Base-by-base conservation (phyloP, 2,888 invertebrate genomes). In the Petrolisthes cinctipes region DNA sequence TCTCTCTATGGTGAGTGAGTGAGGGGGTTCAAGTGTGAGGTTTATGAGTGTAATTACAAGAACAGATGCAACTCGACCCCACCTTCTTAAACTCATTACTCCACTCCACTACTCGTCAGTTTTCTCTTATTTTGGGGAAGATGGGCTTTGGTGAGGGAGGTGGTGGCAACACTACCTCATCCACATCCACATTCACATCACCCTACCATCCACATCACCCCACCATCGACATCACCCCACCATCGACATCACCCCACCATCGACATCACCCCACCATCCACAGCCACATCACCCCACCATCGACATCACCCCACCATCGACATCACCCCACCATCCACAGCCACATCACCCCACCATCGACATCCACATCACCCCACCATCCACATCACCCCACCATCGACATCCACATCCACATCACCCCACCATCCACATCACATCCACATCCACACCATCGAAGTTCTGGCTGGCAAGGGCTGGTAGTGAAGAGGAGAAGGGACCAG, bases 1-100 rank as follows among this genome's bases (percentile, higher is more conserved):
- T n/a, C 4, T 17, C 17, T 17, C 51, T 4, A 23, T 5, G 4
- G 51, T 37, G 51, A 20, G 78, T 78, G 78, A 37, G 79, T 54
- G 79, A 54, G 54, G 53, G 79, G 53, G 79, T 78, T 23, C 37
- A 51, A 37, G 78, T 78, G 78, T 78, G 78, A 7, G 53, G 73
- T 73, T 6, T 20, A n/a, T 73, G 73, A 11, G 73, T 20, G 73
- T 20, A n/a, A n/a, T n/a, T n/a, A n/a, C n/a, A n/a, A n/a, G n/a
- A n/a, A n/a, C n/a, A n/a, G n/a, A n/a, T n/a, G n/a, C n/a, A n/a
- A n/a, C n/a, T n/a, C n/a, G n/a, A n/a, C n/a, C n/a, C n/a, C n/a
- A n/a, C n/a, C n/a, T n/a, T n/a, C n/a, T n/a, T n/a, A n/a, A n/a
- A n/a, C n/a, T n/a, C n/a, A n/a, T n/a, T n/a, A n/a, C n/a, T n/a